phyloP scores from a whole-genome alignment of 2,888 invertebrate species.

The Piscicola geometra region DNA sequence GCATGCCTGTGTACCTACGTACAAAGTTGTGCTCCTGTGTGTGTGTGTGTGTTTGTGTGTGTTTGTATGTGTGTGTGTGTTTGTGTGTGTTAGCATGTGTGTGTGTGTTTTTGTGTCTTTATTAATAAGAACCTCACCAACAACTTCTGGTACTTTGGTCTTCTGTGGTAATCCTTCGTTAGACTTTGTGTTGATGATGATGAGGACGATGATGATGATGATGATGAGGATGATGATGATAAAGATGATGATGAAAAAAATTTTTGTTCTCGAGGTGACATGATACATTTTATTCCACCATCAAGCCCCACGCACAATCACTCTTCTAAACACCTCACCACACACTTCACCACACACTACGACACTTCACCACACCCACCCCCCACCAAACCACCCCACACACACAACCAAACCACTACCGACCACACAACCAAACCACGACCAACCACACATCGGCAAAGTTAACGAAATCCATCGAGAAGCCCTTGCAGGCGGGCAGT shows the following conservation, averaged over 20 bases:
- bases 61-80: too few relatives aligned
- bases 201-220: too few relatives aligned
- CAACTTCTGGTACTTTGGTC: conserved; percentile 88
- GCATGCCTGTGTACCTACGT: conserved; percentile 68
- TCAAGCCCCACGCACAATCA: too few relatives aligned
- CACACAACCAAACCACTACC: not conserved
- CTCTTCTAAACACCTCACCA: too few relatives aligned
- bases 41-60: not conserved
- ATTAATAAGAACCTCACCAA: conserved; percentile 57
- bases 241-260: too few relatives aligned
- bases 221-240: too few relatives aligned
- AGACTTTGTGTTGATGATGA: too few relatives aligned
- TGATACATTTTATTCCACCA: too few relatives aligned
- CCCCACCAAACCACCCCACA: too few relatives aligned
- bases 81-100: too few relatives aligned
- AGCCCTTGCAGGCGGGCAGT: conserved; percentile 71
- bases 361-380: not conserved
- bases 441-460: conserved; percentile 82
- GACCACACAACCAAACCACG: not conserved
- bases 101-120: not conserved
- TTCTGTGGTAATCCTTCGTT: conserved; percentile 83
- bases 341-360: not conserved
- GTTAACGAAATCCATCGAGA: conserved; percentile 77
- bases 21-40: conserved; percentile 75
- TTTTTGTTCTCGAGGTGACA: too few relatives aligned